phyloP scores from a whole-genome alignment of 2,113 vertebrate genomes.

The Deroptyus accipitrinus region DNA sequence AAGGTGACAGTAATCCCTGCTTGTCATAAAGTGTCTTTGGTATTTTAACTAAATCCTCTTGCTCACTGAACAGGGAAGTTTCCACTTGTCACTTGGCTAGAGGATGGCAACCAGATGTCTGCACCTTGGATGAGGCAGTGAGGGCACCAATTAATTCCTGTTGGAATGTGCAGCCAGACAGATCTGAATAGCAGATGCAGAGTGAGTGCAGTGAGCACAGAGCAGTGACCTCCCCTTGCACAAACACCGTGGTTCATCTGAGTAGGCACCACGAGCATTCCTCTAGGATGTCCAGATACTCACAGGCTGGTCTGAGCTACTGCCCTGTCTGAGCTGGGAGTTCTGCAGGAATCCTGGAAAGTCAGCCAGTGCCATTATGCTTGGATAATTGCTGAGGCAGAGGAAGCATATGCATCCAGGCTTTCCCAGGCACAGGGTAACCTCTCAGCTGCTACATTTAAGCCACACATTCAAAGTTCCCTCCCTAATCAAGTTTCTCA shows the following conservation, averaged over 20 bases:
- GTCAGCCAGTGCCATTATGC: neutral
- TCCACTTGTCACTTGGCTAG: neutral
- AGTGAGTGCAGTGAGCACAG: neutral
- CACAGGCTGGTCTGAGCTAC: neutral
- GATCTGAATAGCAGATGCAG: neutral
- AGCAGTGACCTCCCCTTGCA: neutral
- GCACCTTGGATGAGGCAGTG: neutral
- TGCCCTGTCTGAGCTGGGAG: neutral
- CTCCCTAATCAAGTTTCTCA: neutral
- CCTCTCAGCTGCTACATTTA: neutral
- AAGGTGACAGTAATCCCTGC: neutral
- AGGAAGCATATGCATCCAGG: neutral
- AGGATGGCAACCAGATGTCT: neutral
- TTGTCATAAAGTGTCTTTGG: neutral
- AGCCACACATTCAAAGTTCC: neutral
- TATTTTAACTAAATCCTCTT: neutral
- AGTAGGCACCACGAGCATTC: neutral
- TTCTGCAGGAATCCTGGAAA: neutral
- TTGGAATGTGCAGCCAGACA: neutral
- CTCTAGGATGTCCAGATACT: neutral
- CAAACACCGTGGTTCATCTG: rapidly evolving
- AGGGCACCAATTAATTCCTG: neutral
- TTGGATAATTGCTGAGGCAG: neutral
- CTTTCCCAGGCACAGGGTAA: neutral
- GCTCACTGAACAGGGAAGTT: neutral